Conservation (phyloP, 2,888 invertebrate genomes). For the Melitaea athalia region DNA sequence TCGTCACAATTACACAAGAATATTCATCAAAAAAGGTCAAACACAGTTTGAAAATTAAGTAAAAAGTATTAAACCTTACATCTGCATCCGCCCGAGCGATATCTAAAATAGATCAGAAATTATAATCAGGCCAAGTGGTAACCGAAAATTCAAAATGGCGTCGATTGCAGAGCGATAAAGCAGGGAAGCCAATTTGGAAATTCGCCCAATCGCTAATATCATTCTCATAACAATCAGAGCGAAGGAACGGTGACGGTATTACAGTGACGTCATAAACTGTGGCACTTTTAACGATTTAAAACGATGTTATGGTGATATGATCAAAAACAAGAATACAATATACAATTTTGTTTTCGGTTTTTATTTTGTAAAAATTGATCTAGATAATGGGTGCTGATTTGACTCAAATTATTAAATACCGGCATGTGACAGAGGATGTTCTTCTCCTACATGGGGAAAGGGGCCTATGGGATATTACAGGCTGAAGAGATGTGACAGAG, state of each 20-base stretch:
- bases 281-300: not conserved
- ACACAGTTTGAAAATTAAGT: not conserved
- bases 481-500: too few species aligned
- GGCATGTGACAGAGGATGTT: too few species aligned
- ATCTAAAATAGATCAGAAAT: constrained; percentile 16
- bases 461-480: too few species aligned
- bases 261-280: not conserved
- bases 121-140: constrained; percentile 36
- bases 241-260: constrained; percentile 15
- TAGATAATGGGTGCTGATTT: too few species aligned
- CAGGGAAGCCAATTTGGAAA: constrained; percentile 42
- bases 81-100: constrained; percentile 1
- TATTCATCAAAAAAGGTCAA: not conserved
- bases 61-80: not conserved
- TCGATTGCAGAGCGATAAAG: constrained; percentile 42
- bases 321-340: too few species aligned
- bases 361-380: too few species aligned
- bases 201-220: constrained; percentile 43
- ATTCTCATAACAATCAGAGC: constrained; percentile 34
- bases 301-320: not conserved
- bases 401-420: too few species aligned
- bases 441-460: too few species aligned
- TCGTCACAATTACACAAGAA: too few species aligned
- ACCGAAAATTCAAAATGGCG: constrained; percentile 39
- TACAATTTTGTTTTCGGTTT: too few species aligned